Evolutionary conservation across 2,797 vertebrate species (phyloP).

Genomic region (Psittacula echo): DNA sequence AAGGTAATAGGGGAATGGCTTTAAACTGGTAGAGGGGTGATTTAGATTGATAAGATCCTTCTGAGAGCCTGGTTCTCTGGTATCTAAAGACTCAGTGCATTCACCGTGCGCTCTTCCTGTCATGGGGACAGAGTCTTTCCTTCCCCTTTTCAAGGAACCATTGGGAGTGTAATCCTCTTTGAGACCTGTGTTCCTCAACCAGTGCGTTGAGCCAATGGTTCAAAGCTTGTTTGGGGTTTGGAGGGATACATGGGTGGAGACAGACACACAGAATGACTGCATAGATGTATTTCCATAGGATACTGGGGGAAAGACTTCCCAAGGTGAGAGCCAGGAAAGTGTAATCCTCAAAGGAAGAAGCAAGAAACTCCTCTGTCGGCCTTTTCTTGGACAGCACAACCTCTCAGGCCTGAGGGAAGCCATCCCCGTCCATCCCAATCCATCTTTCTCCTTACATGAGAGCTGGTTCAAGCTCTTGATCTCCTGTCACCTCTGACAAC

Average conservation of each 20-base stretch:
- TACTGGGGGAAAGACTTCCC: not conserved
- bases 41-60: not conserved
- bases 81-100: not conserved
- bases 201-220: not conserved
- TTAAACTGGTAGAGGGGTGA: not conserved
- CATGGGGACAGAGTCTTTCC: not conserved
- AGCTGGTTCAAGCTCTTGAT: conserved; percentile 13
- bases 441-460: not conserved
- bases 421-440: not conserved
- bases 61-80: not conserved
- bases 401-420: not conserved
- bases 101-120: not conserved
- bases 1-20: not conserved
- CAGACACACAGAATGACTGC: not conserved
- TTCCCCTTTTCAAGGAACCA: not conserved
- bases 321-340: conserved; percentile 48
- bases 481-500: not conserved
- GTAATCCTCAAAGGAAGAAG: not conserved
- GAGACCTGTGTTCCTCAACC: not conserved
- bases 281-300: not conserved
- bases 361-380: not conserved
- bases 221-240: not conserved
- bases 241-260: not conserved
- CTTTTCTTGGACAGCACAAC: not conserved
- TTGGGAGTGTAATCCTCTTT: not conserved